These are phyloP conservation scores for Chaetodon auriga DNA, from an alignment of 2,113 vertebrate genomes.

Conservation along the genomic window DNA sequence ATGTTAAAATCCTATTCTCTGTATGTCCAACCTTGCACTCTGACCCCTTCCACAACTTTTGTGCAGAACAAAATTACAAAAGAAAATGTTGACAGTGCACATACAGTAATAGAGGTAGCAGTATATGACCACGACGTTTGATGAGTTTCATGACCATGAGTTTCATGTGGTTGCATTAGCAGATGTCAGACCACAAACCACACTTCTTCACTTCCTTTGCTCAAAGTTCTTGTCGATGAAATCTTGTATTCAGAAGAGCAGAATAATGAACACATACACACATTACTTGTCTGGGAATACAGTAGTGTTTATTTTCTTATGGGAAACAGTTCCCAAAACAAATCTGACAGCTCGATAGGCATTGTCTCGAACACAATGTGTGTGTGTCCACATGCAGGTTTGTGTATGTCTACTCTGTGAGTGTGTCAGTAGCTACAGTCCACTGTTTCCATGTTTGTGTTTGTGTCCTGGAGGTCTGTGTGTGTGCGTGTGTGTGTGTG, in stretches of 20 bases:
- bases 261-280: neutral
- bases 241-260: neutral
- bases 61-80: neutral
- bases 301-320: constrained; percentile 61
- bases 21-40: too few relatives aligned
- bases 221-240: constrained; percentile 7
- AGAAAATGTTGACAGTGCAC: neutral
- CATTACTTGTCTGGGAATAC: constrained; percentile 50
- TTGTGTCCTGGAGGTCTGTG: neutral
- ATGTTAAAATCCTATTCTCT: too few relatives aligned
- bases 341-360: constrained; percentile 34
- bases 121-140: neutral
- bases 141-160: neutral
- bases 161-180: neutral
- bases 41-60: too few relatives aligned
- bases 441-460: constrained; percentile 21
- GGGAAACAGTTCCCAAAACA: constrained; percentile 68
- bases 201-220: neutral
- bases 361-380: constrained; percentile 68
- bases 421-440: constrained; percentile 1
- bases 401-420: neutral
- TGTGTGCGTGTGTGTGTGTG: constrained; percentile 8
- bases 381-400: neutral
- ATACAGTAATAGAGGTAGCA: too few relatives aligned
- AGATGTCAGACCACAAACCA: neutral